Percentiles rank a stretch among this genome's conserved stretches.
Evolutionary conservation across 2,113 vertebrate species (phyloP).

Genomic region (Chaenogobius annularis): DNA sequence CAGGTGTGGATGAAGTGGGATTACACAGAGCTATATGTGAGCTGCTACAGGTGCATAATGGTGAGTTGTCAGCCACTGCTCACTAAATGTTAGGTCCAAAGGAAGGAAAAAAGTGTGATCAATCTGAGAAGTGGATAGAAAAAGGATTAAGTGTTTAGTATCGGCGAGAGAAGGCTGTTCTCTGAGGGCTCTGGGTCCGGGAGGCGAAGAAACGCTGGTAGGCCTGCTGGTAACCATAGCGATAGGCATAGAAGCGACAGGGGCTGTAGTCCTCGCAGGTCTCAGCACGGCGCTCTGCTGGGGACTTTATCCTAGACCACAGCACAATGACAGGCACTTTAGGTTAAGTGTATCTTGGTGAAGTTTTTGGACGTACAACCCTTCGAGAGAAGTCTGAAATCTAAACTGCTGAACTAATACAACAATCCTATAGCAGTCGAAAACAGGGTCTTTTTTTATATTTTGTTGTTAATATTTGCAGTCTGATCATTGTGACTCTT

Average conservation of each 20-base stretch:
- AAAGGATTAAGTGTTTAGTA: conserved; percentile 31
- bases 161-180: conserved; percentile 12
- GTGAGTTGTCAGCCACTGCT: conserved; percentile 15
- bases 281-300: conserved; percentile 81
- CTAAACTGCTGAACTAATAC: too few species aligned
- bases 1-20: conserved; percentile 40
- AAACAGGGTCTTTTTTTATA: too few species aligned
- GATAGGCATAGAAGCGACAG: conserved; percentile 79
- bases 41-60: conserved; percentile 30
- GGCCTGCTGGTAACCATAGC: conserved; percentile 79
- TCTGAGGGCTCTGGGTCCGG: conserved; percentile 33
- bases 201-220: conserved; percentile 81
- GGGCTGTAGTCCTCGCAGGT: conserved; percentile 85
- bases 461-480: too few species aligned
- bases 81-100: conserved; percentile 12
- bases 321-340: background rate
- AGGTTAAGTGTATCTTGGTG: background rate
- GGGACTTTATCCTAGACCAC: conserved; percentile 77
- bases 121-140: conserved; percentile 18
- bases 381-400: too few species aligned
- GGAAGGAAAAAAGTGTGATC: conserved; percentile 18
- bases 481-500: too few species aligned
- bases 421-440: too few species aligned
- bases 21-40: conserved; percentile 31
- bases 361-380: too few species aligned